Base-by-base conservation (phyloP, 2,797 vertebrate species). In the Babyrousa celebensis region DNA sequence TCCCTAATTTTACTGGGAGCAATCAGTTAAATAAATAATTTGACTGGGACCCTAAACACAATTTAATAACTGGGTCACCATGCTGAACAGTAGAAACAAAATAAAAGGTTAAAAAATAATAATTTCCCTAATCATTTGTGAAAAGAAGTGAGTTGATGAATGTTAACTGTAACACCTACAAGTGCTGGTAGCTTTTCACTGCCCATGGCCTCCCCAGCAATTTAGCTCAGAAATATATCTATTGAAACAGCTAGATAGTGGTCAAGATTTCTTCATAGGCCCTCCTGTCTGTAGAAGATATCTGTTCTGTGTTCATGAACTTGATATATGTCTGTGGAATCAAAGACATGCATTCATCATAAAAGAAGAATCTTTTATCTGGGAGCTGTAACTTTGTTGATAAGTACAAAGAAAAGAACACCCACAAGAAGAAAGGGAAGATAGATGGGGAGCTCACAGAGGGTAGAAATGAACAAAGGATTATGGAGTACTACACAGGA, bases 271-370 rank as follows among this genome's bases (percentile, higher is more conserved):
- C 74, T 89, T 85, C 68, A 67, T 17, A 86, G 70, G 17, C 25
- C 60, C 9, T 68, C 63, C 72, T 72, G 20, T 90, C 48, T 91
- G 9, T 12, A 71, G n/a, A 15, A 91, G 70, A 74, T 27, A 92
- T 75, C 84, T 89, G 36, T 67, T 85, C 23, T 94, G 29, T 68
- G 29, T 36, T 89, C 68, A 62, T 25, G 79, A 86, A 84, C 63
- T 96, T 96, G 54, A 95, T 75, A 48, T 29, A 92, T 63, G 56
- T n/a, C 80, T 93, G 8, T n/a, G 85, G 67, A 95, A 93, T 75
- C 32, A 87, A 77, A 95, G 36, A 68, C 4, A 18, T 3, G 67
- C 21, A 85, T 60, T 90, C 52, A 89, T 95, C 36, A 91, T 77
- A 78, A 21, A 82, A 80, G 20, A 82, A 94, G 20, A 52, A 52